Base-by-base conservation (phyloP, 2,888 invertebrate genomes). In the Timandra comae region DNA sequence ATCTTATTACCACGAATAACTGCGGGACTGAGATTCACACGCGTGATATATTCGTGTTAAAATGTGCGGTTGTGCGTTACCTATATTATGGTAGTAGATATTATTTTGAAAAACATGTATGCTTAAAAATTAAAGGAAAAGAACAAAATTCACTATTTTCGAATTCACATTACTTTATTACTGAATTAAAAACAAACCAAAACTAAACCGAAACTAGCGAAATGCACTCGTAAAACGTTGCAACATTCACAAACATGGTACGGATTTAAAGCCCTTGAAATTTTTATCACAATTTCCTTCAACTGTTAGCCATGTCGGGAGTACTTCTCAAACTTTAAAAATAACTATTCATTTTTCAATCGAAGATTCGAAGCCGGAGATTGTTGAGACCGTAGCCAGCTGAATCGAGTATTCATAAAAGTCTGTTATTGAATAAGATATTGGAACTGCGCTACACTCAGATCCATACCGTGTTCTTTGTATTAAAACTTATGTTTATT, bases 201-300 rank as follows among this genome's bases (percentile, higher is more conserved):
- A 53, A 51, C 33, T 49, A 41, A 49, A 52, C 47, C 33, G 38
- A 34, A 43, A 42, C 37, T 32, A 51, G 48, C 49, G 47, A 55
- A 57, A 54, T 42, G 49, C 39, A 38, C 41, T 50, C 52, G 50
- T 59, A 52, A 62, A 58, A 58, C 49, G 50, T 49, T 53, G 55
- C 32, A 6, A 1, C 16, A 46, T 40, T 35, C 27, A 42, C 28
- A 30, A 43, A 34, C 44, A 49, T 54, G 52, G 58, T 50, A 49
- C 41, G 49, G 56, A 63, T 67, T 65, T 56, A 63, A 63, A 56
- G 43, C 49, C 49, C 37, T 47, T 64, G 52, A 56, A 61, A 56
- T 55, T 66, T 64, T 63, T 62, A 69, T 62, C 56, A 59, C 48
- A 46, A 29, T 46, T 41, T 39, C 33, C 29, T 30, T 24, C 8